Base-by-base conservation (phyloP, 1,140 invertebrate species). In the Pseudomyrmex gracilis region DNA sequence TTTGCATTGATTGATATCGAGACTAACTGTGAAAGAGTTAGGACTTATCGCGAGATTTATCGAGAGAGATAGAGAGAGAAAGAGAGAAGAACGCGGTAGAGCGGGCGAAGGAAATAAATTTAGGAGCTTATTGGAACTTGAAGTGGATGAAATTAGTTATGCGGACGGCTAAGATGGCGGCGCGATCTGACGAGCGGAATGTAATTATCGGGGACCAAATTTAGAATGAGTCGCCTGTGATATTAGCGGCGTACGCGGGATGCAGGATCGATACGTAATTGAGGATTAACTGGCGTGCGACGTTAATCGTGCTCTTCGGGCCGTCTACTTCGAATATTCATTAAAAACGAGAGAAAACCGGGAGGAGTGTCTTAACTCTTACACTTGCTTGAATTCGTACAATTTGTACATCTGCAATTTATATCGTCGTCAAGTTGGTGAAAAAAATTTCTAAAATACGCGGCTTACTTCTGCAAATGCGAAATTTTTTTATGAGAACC, bases 211-310 rank as follows among this genome's bases (percentile, higher is more conserved):
- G 53, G 66, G 22, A 80, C 53, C 66, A 80, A 80, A 80, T 80
- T 80, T 80, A 80, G 76, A 80, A 80, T 80, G 76, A 80, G 43
- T 58, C 66, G 66, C 76, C 66, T 15, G 43, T 43, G 66, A 80
- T 80, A 80, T 80, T 80, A 80, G 66, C 66, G 43, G 66, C 66
- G 66, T 58, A 55, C 67, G 53, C 34, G 34, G 34, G 34, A 58
- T 66, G 53, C 66, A 34, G 53, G 55, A 43, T 80, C 66, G 76
- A 80, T 80, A 80, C 76, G 64, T 80, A 80, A 80, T 80, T 80
- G 66, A 71, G 66, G 76, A 80, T 80, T 80, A 80, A 80, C 76
- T 80, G 76, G 66, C 76, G 43, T 80, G 76, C 76, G 66, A 80
- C 76, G 76, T 80, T 80, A 80, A 80, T 80, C 76, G n/a, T n/a